Conservation (phyloP, 2,888 invertebrate species). For the Ferdinandea cuprea region DNA sequence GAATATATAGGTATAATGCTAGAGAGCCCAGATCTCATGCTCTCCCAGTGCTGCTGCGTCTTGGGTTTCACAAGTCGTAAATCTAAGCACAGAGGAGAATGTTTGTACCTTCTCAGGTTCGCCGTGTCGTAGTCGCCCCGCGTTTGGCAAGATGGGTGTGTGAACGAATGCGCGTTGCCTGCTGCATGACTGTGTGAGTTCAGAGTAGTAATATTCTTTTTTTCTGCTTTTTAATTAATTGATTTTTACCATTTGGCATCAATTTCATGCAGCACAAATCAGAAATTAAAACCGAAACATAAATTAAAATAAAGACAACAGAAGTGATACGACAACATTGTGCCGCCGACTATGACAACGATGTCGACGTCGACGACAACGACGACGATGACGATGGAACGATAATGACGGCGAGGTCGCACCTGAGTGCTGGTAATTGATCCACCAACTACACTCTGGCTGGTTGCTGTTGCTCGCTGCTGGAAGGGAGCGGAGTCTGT, state of each 20-base stretch:
- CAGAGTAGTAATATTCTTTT: conserved; percentile 41
- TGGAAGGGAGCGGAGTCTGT: conserved; percentile 25
- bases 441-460: conserved; percentile 53
- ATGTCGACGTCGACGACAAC: neutral
- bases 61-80: conserved; percentile 73
- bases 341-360: conserved; percentile 6
- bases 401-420: conserved; percentile 65
- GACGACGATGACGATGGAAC: conserved; percentile 7
- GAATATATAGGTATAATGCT: conserved; percentile 61
- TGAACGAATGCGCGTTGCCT: conserved; percentile 26
- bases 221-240: conserved; percentile 73
- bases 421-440: conserved; percentile 72
- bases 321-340: conserved; percentile 36
- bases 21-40: conserved; percentile 36
- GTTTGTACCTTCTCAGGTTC: conserved; percentile 67
- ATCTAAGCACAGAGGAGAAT: conserved; percentile 67
- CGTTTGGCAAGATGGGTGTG: conserved; percentile 47
- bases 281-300: conserved; percentile 74
- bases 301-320: conserved; percentile 73
- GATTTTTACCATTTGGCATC: conserved; percentile 73
- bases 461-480: conserved; percentile 1
- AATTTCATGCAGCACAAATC: conserved; percentile 75
- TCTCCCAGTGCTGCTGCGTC: conserved; percentile 44
- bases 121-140: conserved; percentile 26
- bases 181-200: conserved; percentile 34